Conservation (phyloP, 2,113 vertebrate species). For the Panthera uncia region DNA sequence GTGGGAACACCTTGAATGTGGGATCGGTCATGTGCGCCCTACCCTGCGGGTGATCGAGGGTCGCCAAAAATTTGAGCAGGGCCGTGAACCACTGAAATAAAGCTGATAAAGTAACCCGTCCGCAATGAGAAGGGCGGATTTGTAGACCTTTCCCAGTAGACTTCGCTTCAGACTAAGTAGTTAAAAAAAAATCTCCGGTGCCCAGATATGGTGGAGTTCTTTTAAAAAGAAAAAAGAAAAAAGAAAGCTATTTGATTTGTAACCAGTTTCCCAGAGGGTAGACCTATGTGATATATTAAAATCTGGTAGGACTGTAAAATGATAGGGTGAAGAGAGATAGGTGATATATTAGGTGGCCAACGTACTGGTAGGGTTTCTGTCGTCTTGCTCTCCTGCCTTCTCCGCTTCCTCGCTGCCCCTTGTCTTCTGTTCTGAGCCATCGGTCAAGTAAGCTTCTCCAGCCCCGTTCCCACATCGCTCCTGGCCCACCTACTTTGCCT, state of each 20-base stretch:
- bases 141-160: background rate
- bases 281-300: background rate
- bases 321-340: background rate
- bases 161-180: background rate
- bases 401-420: background rate
- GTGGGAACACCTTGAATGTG: background rate
- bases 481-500: background rate
- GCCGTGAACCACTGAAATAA: background rate
- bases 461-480: background rate
- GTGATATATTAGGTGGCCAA: background rate
- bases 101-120: background rate
- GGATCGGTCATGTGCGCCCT: background rate
- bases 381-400: background rate
- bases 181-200: constrained; percentile 2
- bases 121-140: background rate
- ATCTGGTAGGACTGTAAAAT: constrained; percentile 29
- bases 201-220: background rate
- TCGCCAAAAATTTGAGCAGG: background rate
- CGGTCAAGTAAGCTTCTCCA: background rate
- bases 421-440: background rate
- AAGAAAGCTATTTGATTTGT: constrained; percentile 27
- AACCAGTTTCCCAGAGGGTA: background rate
- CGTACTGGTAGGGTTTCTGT: background rate
- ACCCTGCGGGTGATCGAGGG: background rate
- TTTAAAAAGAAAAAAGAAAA: background rate